Base-by-base conservation (phyloP, 2,888 invertebrate species). In the Pharmacophagus antenor region DNA sequence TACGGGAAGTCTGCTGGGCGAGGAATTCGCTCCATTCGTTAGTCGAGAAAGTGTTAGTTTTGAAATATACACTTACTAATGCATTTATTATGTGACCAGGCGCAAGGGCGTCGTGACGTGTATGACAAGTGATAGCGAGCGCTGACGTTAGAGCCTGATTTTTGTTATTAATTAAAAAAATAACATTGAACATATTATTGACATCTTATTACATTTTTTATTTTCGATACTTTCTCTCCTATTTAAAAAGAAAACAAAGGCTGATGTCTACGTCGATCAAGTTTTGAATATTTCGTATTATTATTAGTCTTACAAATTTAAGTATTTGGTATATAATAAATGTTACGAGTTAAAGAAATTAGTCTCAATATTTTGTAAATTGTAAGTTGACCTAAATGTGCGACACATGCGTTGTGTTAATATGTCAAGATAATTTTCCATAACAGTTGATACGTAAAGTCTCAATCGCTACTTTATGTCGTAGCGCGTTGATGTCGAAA, bases 1-100 rank as follows among this genome's bases (percentile, higher is more conserved):
- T 58, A 62, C 62, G 65, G 64, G 62, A 66, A 67, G 64, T 63
- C 47, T 56, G 56, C 27, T 21, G 17, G 47, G 47, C 51, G 27
- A 47, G 20, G 44, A 42, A 18, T 44, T 41, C 37, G 37, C 60
- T 23, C 31, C 47, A 41, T n/a, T 37, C 42, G 18, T 37, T 37
- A n/a, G 46, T 23, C 25, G 56, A 37, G 55, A 60, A 60, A 60
- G 51, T 37, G 17, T 46, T 15, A 5, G 8, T 18, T 37, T 31
- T 20, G 18, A 12, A 27, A 51, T 51, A 0, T 55, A n/a, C 20
- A 7, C 44, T 42, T 21, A 51, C 17, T 31, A 58, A 23, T 57
- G 57, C 5, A 37, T 22, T 31, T 22, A 50, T 58, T 52, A 46
- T 51, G 58, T 58, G 58, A 47, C 51, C 57, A 18, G 44, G n/a